A percentile compares a stretch with the other conserved stretches of the same genome.
These are phyloP conservation scores for Oophaga sylvatica DNA, from an alignment of 2,797 vertebrate genomes.

Conservation along the genomic window DNA sequence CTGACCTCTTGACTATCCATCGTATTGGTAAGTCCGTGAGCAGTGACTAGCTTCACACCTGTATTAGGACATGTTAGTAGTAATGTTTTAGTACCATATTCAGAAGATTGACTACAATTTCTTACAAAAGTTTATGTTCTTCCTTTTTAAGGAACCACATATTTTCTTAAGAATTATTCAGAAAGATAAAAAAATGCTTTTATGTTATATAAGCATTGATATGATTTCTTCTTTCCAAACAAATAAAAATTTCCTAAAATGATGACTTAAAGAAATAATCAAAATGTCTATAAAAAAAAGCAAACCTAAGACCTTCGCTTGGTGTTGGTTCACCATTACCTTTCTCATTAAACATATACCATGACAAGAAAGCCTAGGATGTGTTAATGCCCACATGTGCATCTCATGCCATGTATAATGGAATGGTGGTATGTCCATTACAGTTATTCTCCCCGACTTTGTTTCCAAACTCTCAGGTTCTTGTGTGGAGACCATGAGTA, in stretches of 20 bases:
- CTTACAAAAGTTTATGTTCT: no score
- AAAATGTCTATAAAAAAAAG: neutral
- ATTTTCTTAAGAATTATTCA: no score
- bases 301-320: neutral
- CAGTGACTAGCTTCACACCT: no score
- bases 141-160: no score
- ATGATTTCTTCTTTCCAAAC: no score
- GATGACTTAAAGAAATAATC: neutral
- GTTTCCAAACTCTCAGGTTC: neutral
- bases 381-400: neutral
- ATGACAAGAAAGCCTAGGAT: neutral
- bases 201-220: no score
- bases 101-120: no score
- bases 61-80: no score
- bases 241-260: neutral
- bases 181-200: no score
- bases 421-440: neutral
- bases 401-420: neutral
- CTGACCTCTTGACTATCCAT: no score
- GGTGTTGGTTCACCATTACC: neutral
- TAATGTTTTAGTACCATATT: no score
- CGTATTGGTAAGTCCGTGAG: no score
- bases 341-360: neutral
- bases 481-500: neutral
- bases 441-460: neutral